Percentiles rank a stretch among this genome's conserved stretches.
phyloP scores from a whole-genome alignment of 2,113 vertebrate species.

The Cololabis saira region DNA sequence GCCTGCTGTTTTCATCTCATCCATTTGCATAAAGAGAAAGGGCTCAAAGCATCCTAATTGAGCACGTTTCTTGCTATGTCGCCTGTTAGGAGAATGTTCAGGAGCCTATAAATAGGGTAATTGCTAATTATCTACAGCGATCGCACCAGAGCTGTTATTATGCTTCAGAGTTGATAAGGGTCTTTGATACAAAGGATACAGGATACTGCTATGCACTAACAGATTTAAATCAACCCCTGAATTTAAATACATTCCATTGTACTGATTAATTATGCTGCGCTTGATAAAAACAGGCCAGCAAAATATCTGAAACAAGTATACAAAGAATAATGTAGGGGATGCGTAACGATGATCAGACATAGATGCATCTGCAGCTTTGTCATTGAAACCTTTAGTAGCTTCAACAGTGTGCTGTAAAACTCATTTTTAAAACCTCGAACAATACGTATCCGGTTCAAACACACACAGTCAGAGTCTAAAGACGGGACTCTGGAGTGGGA shows the following conservation, averaged over 20 bases:
- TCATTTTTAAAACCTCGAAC: no score
- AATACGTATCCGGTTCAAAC: no score
- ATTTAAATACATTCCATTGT: conserved; percentile 35
- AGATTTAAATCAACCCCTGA: conserved; percentile 37
- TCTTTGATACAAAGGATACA: conserved; percentile 46
- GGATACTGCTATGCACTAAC: conserved; percentile 22
- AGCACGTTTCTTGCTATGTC: conserved; percentile 14
- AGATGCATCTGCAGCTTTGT: no score
- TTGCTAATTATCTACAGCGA: conserved; percentile 65
- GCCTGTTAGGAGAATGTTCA: conserved; percentile 39
- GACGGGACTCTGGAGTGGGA: no score
- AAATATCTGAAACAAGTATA: neutral
- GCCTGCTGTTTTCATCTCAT: conserved; percentile 17
- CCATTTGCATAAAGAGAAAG: conserved; percentile 5
- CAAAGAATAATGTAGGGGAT: neutral
- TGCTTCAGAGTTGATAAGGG: conserved; percentile 55
- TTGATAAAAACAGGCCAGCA: neutral
- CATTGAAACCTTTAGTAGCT: no score
- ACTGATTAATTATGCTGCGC: conserved; percentile 2
- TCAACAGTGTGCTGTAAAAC: no score
- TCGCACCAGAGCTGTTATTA: conserved; percentile 69
- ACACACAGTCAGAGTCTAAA: no score
- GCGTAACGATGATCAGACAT: no score
- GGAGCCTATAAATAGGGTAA: conserved; percentile 56
- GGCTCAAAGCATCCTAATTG: conserved; percentile 43